Conservation (phyloP, 2,888 invertebrate species). For the Brachypalpus laphriformis region DNA sequence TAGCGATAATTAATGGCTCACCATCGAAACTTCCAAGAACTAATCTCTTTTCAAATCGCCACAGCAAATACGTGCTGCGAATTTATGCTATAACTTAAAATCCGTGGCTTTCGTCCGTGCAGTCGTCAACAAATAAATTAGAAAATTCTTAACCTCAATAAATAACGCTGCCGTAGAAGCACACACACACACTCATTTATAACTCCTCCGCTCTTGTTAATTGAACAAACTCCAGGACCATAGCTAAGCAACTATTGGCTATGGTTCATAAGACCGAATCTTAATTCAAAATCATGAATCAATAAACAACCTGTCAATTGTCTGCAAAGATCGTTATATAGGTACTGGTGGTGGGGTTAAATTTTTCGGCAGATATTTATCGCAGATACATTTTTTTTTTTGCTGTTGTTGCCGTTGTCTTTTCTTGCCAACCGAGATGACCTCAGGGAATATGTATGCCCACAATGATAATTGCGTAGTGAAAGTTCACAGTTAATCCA, state of each 20-base stretch:
- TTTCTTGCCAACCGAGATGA: not conserved
- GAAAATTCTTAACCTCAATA: slow-evolving; percentile 68
- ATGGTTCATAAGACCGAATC: slow-evolving; percentile 43
- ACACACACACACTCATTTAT: slow-evolving; percentile 10
- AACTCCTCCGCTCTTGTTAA: slow-evolving; percentile 44
- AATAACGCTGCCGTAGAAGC: slow-evolving; percentile 43
- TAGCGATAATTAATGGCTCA: slow-evolving; percentile 64
- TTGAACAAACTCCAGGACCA: slow-evolving; percentile 50
- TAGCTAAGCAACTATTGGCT: slow-evolving; percentile 4
- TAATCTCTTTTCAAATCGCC: slow-evolving; percentile 54
- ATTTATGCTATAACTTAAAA: slow-evolving; percentile 31
- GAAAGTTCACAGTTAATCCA: slow-evolving; percentile 59
- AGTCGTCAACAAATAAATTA: slow-evolving; percentile 67
- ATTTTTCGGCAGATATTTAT: slow-evolving; percentile 58
- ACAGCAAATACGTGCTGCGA: slow-evolving; percentile 59
- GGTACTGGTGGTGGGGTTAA: slow-evolving; percentile 10
- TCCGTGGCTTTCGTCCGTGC: not conserved
- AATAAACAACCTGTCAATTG: slow-evolving; percentile 68
- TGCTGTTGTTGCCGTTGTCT: not conserved
- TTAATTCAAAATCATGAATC: slow-evolving; percentile 66
- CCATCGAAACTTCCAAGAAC: slow-evolving; percentile 61
- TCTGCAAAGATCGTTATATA: slow-evolving; percentile 47
- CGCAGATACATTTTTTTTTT: slow-evolving; percentile 19
- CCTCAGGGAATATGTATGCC: slow-evolving; percentile 43
- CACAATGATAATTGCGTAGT: slow-evolving; percentile 27